Percentiles rank a stretch among this genome's conserved stretches.
Conservation (phyloP, 2,888 invertebrate species). For the Drosophila paranaensis region DNA sequence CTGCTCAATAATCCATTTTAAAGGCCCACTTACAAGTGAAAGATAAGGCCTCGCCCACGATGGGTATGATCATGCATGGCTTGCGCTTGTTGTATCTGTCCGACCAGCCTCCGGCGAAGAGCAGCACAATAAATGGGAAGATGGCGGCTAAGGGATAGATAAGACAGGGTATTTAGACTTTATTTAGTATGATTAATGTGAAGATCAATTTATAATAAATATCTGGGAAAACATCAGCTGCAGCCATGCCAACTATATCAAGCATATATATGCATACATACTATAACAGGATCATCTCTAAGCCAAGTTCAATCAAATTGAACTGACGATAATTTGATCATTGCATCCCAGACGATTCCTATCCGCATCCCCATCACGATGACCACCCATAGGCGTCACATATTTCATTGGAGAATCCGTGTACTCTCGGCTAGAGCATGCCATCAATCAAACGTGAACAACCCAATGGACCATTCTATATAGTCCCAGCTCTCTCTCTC, state of each 20-base stretch:
- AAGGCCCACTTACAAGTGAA: constrained; percentile 73
- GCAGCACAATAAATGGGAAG: constrained; percentile 83
- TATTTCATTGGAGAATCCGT: not conserved
- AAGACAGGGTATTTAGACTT: not conserved
- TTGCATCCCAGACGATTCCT: not conserved
- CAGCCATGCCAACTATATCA: too few species aligned
- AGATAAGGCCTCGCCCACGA: constrained; percentile 82
- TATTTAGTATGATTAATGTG: not conserved
- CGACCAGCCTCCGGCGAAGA: constrained; percentile 85
- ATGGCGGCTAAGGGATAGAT: constrained; percentile 74
- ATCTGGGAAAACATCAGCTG: not conserved
- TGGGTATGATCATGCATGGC: constrained; percentile 84
- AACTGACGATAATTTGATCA: not conserved
- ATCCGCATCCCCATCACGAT: not conserved
- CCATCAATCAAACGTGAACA: not conserved
- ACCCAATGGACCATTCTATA: not conserved
- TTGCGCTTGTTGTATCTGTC: constrained; percentile 84
- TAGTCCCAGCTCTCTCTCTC: too few species aligned
- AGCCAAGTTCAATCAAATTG: too few species aligned
- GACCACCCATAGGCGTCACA: not conserved
- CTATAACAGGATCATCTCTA: too few species aligned
- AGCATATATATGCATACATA: too few species aligned
- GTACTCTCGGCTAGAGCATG: not conserved
- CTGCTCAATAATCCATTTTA: not conserved
- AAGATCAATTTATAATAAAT: not conserved